Evolutionary conservation across 2,113 vertebrate genomes (phyloP).

Genomic region (Myotis lucifugus): DNA sequence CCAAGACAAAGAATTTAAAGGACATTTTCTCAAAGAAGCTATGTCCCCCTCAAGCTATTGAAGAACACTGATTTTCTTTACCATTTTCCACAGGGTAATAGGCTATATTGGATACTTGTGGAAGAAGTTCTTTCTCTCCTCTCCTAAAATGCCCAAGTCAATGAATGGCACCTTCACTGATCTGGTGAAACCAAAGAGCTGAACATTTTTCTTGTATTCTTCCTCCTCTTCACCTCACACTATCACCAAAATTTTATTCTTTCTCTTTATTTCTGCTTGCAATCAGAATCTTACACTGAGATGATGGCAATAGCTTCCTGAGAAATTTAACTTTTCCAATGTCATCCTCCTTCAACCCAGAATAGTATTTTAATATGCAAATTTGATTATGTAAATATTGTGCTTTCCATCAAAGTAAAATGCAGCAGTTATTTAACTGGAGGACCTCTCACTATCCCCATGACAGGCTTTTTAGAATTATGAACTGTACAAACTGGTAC

Average conservation of each 20-base stretch:
- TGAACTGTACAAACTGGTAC: background rate
- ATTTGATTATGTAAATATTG: background rate
- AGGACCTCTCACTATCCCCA: background rate
- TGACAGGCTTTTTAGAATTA: background rate
- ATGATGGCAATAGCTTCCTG: background rate
- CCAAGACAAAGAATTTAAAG: background rate
- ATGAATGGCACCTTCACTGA: background rate
- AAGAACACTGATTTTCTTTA: constrained; percentile 2
- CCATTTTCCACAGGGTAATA: background rate
- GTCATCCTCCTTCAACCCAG: background rate
- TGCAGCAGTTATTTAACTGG: background rate
- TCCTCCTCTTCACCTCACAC: background rate
- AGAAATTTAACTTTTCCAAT: constrained; percentile 22
- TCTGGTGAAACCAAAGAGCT: background rate
- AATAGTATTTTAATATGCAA: constrained; percentile 13
- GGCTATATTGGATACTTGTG: background rate
- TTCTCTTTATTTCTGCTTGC: background rate
- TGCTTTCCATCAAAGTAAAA: constrained; percentile 34
- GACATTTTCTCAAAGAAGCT: constrained; percentile 24
- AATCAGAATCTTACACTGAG: background rate
- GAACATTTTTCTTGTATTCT: background rate
- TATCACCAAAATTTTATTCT: background rate
- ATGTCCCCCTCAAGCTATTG: background rate
- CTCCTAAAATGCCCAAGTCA: background rate
- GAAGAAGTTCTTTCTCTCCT: background rate